phyloP scores from a whole-genome alignment of 2,113 vertebrate genomes.

The Cranoglanis bouderius region DNA sequence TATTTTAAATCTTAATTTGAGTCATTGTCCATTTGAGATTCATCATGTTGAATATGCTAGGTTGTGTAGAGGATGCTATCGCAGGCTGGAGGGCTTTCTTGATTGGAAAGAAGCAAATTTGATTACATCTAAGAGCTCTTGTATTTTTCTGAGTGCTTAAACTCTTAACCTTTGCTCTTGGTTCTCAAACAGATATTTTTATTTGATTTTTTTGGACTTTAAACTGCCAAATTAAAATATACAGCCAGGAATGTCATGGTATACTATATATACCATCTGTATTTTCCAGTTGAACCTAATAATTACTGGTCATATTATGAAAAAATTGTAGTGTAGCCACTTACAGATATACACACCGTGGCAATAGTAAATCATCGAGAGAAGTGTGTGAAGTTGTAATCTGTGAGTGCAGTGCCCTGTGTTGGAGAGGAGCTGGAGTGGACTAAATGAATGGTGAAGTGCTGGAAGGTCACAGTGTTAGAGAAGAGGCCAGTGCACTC shows the following conservation, averaged over 20 bases:
- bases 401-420: conserved; percentile 32
- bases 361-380: conserved; percentile 36
- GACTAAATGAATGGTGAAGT: conserved; percentile 48
- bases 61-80: neutral
- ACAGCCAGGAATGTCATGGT: neutral
- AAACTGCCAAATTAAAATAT: neutral
- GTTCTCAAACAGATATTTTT: conserved; percentile 1
- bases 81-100: neutral
- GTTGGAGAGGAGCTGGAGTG: conserved; percentile 47
- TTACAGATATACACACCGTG: conserved; percentile 16
- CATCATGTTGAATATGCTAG: neutral
- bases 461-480: conserved; percentile 42
- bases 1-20: neutral
- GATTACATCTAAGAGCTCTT: conserved; percentile 16
- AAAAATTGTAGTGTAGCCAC: neutral
- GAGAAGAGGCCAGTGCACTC: conserved; percentile 29
- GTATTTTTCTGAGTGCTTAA: conserved; percentile 8
- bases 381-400: conserved; percentile 33
- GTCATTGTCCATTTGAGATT: neutral
- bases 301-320: neutral
- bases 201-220: neutral
- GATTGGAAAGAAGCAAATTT: neutral
- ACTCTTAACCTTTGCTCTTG: conserved; percentile 5
- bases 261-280: neutral
- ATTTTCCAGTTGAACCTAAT: neutral